Base-by-base conservation (phyloP, 2,113 vertebrate species). In the Corydoras sp. region DNA sequence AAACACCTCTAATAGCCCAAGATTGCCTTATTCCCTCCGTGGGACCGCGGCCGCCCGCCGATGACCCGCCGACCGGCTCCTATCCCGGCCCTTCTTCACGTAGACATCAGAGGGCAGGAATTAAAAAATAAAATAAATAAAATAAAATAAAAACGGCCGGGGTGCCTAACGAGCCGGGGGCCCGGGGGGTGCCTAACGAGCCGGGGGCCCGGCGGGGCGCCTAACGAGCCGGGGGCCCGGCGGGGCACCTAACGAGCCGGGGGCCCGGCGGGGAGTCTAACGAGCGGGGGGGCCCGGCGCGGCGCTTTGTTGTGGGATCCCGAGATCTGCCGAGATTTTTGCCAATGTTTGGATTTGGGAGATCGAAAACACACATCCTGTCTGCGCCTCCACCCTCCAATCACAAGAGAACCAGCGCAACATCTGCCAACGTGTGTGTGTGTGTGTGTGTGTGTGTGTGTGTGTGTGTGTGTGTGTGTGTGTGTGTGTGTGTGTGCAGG, bases 331-430 rank as follows among this genome's bases (percentile, higher is more conserved):
- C 4, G 35, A 8, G 43, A 69, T 61, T 59, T 54, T 35, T 55
- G 55, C 65, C 66, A 60, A 68, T 79, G 77, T 79, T 79, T 79
- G 73, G 77, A 79, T 68, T 79, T 49, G 30, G 32, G 62, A 79
- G 74, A 76, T 70, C 66, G 35, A 60, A 71, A 62, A 72, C 77
- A 79, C 74, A 69, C 74, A 76, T 79, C 77, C 77, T 79, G 74
- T 70, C 74, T 60, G 50, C 73, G 73, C 73, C 77, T 68, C 73
- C 77, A 76, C 77, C 77, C 77, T 31, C 32, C 9, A 70, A 79
- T 76, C 72, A 76, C 31, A 72, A 24, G 18, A 24, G 18, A 24
- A 24, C 18, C 18, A 24, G 1, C 18, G 18, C 18, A 24, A 24
- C 18, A 24, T 24, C 18, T 24, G 18, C 18, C 18, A 24, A 24